Evolutionary conservation across 2,797 vertebrate genomes (phyloP), one percentile per base, ranked within the genome.

Genomic region (Phoxinus dragarum): DNA sequence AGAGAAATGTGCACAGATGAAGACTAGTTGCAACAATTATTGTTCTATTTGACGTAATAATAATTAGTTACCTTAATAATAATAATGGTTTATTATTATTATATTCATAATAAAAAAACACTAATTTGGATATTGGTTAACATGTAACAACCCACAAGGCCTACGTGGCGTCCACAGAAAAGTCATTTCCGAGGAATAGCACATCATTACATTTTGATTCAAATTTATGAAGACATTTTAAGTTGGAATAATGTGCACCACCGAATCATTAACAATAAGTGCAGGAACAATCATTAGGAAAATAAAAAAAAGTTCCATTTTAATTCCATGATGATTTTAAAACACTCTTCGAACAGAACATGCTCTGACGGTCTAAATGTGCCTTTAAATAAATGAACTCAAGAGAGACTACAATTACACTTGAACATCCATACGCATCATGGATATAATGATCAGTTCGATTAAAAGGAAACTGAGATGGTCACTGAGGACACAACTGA

Each of bases 371-470:
- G 27, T 27, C 23, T 73, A 23, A 72, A 85, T 38, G 68, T 6
- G 42, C 52, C 27, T 80, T 73, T 80, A 64, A 80, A 80, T 66
- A 66, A 80, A 66, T 80, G 9, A 80, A 23, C 52, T 85, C 34
- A 31, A 5, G 23, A 72, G 40, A 80, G 56, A 72, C 23, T 80
- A 85, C 68, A 66, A 85, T 80, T 85, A 85, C 68, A 80, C 68
- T 49, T 64, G 8, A 80, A 64, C 67, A 49, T 49, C 47, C 47
- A 47, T 42, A 79, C 44, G 64, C 40, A 80, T 64, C 31, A 49
- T 3, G 21, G 19, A 64, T 36, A 71, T 49, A 80, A 80, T 23
- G 52, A 80, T 31, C 76, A 72, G 27, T 71, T 71, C 17, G 31
- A 85, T 79, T 38, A 52, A 16, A 42, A 72, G 40, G 76, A 64